Conservation (phyloP, 2,888 invertebrate genomes). For the Limnephilus rhombicus region DNA sequence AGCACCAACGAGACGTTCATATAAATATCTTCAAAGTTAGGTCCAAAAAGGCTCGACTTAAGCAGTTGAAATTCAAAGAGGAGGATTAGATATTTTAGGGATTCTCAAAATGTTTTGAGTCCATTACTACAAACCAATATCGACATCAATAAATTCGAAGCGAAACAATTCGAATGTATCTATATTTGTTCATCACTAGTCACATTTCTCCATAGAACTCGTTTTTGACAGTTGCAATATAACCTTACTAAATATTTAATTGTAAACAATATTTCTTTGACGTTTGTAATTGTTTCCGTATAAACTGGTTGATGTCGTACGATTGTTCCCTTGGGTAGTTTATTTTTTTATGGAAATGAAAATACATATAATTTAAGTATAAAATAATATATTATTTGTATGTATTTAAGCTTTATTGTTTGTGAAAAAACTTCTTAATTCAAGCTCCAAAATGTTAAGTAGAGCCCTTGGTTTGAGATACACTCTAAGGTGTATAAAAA, state of each 20-base stretch:
- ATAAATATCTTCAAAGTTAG: no score
- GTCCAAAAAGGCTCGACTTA: no score
- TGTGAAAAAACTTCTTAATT: neutral
- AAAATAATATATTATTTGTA: neutral
- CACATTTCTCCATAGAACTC: neutral
- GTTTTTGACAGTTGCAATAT: neutral
- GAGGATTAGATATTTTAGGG: no score
- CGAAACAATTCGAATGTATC: no score
- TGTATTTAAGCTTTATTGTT: neutral
- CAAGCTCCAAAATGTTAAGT: conserved; percentile 22
- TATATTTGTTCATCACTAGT: neutral
- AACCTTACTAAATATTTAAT: neutral
- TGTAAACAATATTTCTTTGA: neutral
- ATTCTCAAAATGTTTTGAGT: no score
- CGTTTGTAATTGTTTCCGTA: neutral
- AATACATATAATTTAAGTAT: neutral
- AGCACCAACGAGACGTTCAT: no score
- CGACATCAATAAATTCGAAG: neutral
- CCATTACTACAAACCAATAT: no score
- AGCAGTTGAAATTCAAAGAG: no score
- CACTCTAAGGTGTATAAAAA: neutral
- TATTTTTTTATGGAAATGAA: neutral
- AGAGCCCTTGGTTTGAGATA: neutral
- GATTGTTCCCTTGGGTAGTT: neutral
- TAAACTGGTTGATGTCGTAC: neutral